Evolutionary conservation across 1,140 invertebrate species (phyloP), one percentile per base, ranked within the genome.

Genomic region (Drosophila triauraria): DNA sequence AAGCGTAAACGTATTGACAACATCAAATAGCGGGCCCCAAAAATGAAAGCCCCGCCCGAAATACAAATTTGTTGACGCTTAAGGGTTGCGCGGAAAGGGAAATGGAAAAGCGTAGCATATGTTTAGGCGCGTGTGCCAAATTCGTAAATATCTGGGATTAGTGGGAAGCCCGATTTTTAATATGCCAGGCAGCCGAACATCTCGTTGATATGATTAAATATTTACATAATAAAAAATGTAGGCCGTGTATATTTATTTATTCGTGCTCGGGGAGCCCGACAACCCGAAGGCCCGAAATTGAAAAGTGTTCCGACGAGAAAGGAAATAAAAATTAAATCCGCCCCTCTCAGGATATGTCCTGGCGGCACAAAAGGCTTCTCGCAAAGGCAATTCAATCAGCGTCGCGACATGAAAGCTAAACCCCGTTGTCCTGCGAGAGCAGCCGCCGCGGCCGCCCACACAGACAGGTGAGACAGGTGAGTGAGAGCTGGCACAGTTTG

Each of bases 171-270:
- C 57, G 57, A 60, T 63, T 83, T 86, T 86, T 75, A 85, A 87
- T 87, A 87, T 78, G 60, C 51, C 68, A 58, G 47, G 58, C 70
- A 54, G 48, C 53, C 53, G 17, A 60, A 40, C 25, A 75, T 88
- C 80, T 78, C 60, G 80, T 80, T 84, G 84, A 88, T 88, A 90
- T 88, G 82, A 90, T 88, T 88, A 88, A 88, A 88, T 88, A 88
- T 88, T 88, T 88, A 88, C 85, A 88, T 80, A 88, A 78, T 75
- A 84, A 83, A 87, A 88, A 84, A 87, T 84, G 62, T 72, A 62
- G 80, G 71, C 67, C 58, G 80, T 61, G 48, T 51, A 61, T 78
- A 75, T 78, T 90, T 81, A 84, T 88, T 88, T 74, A 90, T 90
- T 76, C 72, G 68, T 56, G 61, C 62, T 62, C 30, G 40, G 58